phyloP scores from a whole-genome alignment of 2,797 vertebrate species.

The Danio kyathit region DNA sequence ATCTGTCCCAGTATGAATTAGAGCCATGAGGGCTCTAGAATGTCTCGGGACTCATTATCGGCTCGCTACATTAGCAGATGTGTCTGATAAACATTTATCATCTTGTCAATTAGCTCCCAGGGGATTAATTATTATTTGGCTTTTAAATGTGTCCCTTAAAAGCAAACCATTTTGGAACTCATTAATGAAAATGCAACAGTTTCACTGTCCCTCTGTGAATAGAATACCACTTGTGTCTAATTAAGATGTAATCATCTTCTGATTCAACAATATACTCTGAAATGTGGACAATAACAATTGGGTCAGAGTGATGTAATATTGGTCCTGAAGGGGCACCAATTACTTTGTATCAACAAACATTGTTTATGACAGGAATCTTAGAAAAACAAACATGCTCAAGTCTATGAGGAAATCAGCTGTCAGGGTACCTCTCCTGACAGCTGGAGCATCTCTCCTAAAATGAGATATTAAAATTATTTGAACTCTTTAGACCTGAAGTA shows the following conservation, averaged over 20 bases:
- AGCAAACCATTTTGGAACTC: slow-evolving; percentile 50
- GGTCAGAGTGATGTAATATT: slow-evolving; percentile 24
- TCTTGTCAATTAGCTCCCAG: slow-evolving; percentile 44
- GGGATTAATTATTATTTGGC: slow-evolving; percentile 71
- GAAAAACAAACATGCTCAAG: not conserved
- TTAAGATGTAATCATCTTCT: slow-evolving; percentile 30
- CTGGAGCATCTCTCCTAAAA: too few species aligned
- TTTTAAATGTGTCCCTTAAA: slow-evolving; percentile 59
- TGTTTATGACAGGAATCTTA: slow-evolving; percentile 8
- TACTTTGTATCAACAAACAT: not conserved
- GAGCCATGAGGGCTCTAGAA: not conserved
- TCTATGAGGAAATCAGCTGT: slow-evolving; percentile 3
- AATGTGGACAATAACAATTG: slow-evolving; percentile 14
- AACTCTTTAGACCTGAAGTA: not conserved
- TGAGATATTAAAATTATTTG: not conserved
- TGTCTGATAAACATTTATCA: slow-evolving; percentile 55
- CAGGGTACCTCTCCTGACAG: not conserved
- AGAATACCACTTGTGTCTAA: slow-evolving; percentile 18
- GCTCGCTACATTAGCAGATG: slow-evolving; percentile 47
- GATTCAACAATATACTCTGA: not conserved
- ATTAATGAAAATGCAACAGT: slow-evolving; percentile 52
- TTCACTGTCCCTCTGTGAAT: slow-evolving; percentile 11
- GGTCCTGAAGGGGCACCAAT: not conserved
- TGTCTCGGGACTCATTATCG: slow-evolving; percentile 54
- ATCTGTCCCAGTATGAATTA: slow-evolving; percentile 6